These are phyloP conservation scores for Diogma glabrata DNA, from an alignment of 2,888 invertebrate genomes.

Conservation along the genomic window DNA sequence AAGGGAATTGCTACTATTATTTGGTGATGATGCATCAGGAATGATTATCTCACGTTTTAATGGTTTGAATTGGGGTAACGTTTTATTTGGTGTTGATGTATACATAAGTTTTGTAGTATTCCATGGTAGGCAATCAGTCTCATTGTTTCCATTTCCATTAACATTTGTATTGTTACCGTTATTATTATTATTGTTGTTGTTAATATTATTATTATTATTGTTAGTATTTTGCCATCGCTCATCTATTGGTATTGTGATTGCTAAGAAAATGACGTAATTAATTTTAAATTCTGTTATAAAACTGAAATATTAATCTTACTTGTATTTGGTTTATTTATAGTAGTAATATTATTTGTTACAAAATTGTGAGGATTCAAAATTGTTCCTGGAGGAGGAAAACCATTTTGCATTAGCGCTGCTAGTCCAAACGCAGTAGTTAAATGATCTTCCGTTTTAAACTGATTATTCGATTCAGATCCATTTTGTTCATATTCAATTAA, in stretches of 20 bases:
- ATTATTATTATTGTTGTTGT: conserved; percentile 6
- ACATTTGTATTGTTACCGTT: not conserved
- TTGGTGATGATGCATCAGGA: conserved; percentile 4
- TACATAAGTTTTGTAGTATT: conserved; percentile 9
- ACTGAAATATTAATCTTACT: not conserved
- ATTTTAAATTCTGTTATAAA: not conserved
- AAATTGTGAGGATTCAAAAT: conserved; percentile 36
- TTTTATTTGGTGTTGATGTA: too few species aligned
- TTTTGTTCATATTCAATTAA: conserved; percentile 36
- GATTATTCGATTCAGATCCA: conserved; percentile 23
- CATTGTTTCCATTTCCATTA: not conserved
- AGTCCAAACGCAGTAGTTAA: conserved; percentile 59
- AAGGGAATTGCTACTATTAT: not conserved
- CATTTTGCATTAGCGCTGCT: conserved; percentile 65
- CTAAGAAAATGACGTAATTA: not conserved
- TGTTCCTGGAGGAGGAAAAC: conserved; percentile 54
- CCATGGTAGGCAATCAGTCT: conserved; percentile 10
- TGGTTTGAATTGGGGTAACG: conserved; percentile 10
- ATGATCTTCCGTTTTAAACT: conserved; percentile 58
- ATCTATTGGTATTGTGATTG: not conserved
- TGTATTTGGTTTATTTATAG: conserved; percentile 9
- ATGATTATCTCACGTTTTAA: not conserved
- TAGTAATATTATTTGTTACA: conserved; percentile 25
- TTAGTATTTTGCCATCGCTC: conserved; percentile 6
- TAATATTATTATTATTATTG: not conserved